Conservation (phyloP, 2,113 vertebrate genomes). For the Chaetorhynchus papuensis region DNA sequence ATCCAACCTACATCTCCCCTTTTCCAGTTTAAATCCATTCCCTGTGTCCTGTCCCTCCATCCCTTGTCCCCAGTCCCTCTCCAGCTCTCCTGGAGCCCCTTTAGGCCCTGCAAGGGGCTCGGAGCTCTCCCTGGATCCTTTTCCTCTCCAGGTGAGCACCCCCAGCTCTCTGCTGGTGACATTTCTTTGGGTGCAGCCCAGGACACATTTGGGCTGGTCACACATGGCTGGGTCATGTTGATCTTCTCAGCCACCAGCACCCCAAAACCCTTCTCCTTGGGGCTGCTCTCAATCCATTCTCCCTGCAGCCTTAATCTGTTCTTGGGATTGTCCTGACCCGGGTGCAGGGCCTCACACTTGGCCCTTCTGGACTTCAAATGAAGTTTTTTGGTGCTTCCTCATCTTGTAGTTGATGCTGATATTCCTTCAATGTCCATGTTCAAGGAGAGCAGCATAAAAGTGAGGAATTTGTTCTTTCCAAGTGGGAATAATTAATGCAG, state of each 20-base stretch:
- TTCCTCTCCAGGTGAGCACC: fast-evolving
- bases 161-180: neutral
- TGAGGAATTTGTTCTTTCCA: neutral
- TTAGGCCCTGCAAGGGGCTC: fast-evolving
- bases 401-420: neutral
- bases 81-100: neutral
- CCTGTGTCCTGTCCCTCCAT: neutral
- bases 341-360: neutral
- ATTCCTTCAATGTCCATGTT: fast-evolving
- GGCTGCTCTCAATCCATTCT: neutral
- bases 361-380: neutral
- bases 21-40: neutral
- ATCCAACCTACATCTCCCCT: neutral
- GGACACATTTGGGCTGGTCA: neutral
- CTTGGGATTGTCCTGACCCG: neutral
- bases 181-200: neutral
- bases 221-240: neutral
- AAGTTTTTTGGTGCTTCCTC: neutral
- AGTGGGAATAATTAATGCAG: neutral
- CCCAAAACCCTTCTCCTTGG: neutral
- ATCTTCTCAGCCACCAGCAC: neutral
- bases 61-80: neutral
- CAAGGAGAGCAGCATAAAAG: neutral
- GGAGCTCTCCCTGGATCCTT: neutral
- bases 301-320: neutral